Evolutionary conservation across 2,888 invertebrate species (phyloP), one percentile per base, ranked within the genome.

Genomic region (Coleophora flavipennella): DNA sequence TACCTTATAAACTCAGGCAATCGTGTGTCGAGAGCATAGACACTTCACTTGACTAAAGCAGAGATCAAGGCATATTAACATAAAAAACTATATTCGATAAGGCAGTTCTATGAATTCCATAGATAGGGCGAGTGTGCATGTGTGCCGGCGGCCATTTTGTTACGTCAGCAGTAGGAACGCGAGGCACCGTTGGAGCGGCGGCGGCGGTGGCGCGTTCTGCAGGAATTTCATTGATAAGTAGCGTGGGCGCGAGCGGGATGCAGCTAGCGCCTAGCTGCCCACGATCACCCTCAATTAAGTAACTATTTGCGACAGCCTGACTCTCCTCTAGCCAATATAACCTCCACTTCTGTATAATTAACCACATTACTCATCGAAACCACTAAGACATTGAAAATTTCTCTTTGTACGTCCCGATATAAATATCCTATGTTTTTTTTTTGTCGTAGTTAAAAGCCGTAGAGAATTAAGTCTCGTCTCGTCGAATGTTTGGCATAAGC

Each of bases 211-310:
- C 20, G 20, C 20, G 20, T 20, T 20, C 59, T 63, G 63, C 63
- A 72, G 71, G 75, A 71, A 78, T 80, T 77, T 75, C 79, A 81
- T 80, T 81, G 81, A 81, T 80, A 80, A 80, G 60, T 74, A 59
- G 68, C 57, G 20, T 20, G 64, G 60, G 67, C 67, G 71, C 57
- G 74, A 75, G 73, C 64, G 69, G 75, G 77, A 77, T 70, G 67
- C 67, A 68, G 59, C 68, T 73, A 73, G 57, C 47, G 13, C 40
- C n/a, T 11, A 26, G 32, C 32, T 33, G 38, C 38, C 49, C 3
- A 11, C 2, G 9, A 32, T 13, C 32, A 13, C 13, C 12, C 12
- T 32, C 13, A 32, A 34, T 34, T 34, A 34, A 6, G 11, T 34
- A 34, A 26, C 26, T 34, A 33, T 14, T 34, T 9, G 26, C 36